Evolutionary conservation across 2,797 vertebrate species (phyloP).

Genomic region (Acipenser transmontanus): DNA sequence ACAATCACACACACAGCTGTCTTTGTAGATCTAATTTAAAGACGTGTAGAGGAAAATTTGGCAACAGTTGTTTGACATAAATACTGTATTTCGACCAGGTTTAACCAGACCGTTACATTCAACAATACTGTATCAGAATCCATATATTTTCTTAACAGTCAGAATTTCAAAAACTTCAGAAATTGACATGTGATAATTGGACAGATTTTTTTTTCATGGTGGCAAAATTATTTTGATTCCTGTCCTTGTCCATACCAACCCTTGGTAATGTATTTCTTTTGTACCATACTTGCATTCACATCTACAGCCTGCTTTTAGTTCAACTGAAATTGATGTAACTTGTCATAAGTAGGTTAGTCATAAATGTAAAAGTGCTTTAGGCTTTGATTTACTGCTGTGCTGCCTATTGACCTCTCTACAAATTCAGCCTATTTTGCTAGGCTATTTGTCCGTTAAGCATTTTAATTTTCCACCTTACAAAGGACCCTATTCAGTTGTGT

Average conservation of each 20-base stretch:
- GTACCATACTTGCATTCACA: slow-evolving; percentile 26
- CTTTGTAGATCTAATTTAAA: too few relatives aligned
- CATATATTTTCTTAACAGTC: too few relatives aligned
- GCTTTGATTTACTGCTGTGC: slow-evolving; percentile 55
- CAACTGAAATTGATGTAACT: slow-evolving; percentile 71
- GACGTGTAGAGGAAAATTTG: not conserved
- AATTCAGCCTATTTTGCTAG: slow-evolving; percentile 55
- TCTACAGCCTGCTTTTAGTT: slow-evolving; percentile 46
- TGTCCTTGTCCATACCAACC: not conserved
- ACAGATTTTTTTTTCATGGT: too few relatives aligned
- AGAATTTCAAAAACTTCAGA: too few relatives aligned
- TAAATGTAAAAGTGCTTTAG: slow-evolving; percentile 65
- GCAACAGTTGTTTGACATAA: not conserved
- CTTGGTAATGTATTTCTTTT: slow-evolving; percentile 15
- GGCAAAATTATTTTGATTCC: not conserved
- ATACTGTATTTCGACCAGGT: too few relatives aligned
- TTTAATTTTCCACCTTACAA: slow-evolving; percentile 48
- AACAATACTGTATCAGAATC: too few relatives aligned
- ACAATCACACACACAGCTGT: too few relatives aligned
- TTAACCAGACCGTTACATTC: too few relatives aligned
- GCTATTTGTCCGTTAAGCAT: slow-evolving; percentile 46
- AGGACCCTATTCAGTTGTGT: slow-evolving; percentile 40
- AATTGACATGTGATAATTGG: too few relatives aligned
- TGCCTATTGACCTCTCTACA: slow-evolving; percentile 58
- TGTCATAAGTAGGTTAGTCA: slow-evolving; percentile 87